Evolutionary conservation across 2,888 invertebrate species (phyloP), one percentile per base, ranked within the genome.

Genomic region (Calephelis perditalis): DNA sequence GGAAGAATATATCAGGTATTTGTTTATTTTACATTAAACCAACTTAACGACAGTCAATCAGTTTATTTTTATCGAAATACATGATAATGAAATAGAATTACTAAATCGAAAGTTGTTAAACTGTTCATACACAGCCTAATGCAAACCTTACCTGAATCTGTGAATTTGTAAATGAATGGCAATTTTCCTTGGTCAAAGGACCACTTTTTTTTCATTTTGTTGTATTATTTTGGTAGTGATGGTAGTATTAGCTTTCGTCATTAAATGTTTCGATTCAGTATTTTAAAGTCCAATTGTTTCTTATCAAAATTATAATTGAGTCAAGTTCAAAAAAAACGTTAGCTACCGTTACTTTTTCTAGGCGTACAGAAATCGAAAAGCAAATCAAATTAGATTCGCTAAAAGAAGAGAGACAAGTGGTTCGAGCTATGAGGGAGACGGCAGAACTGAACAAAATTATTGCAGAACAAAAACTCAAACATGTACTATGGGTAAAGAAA

Each of bases 401-500:
- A 35, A 82, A 82, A 71, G 89, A 90, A 70, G 88, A 90, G 67
- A 77, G 83, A 10, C 82, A 83, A 60, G 78, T 89, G 15, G 73
- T 86, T 4, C 75, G 81, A 68, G 86, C 87, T 7, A 88, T 90
- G 86, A 77, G 93, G 67, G 92, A 93, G 74, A 91, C 92, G 49
- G 92, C 92, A 5, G 93, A 93, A 74, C 81, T 93, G 43, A 92
- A 93, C 70, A 93, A 92, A 77, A 92, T 92, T 57, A 91, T 92
- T 68, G 92, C 92, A 3, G 86, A 92, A 68, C 92, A 92, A 71
- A 92, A 91, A 72, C 76, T 93, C 36, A 92, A 92, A 61, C 87
- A 89, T 71, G 73, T 91, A 5, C 68, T 90, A 12, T 89, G 89
- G 90, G 70, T 82, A 12, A 87, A 87, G 64, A 87, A 86, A 64